These are phyloP conservation scores for Bolborhynchus lineola DNA, from an alignment of 2,113 vertebrate species.

Conservation along the genomic window DNA sequence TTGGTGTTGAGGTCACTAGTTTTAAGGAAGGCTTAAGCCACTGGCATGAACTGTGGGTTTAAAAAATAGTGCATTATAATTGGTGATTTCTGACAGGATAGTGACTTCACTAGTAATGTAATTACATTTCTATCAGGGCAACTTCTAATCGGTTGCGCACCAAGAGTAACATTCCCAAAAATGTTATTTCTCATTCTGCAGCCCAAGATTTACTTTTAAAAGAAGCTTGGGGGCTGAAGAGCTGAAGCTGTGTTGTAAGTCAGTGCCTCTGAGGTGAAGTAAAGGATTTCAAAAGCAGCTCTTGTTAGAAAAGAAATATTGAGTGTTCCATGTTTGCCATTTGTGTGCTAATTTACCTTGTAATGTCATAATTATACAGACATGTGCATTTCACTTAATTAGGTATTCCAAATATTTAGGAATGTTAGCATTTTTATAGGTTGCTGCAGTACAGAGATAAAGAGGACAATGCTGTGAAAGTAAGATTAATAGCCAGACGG, in stretches of 20 bases:
- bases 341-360: background rate
- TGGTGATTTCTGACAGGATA: background rate
- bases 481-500: conserved; percentile 26
- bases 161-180: background rate
- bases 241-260: background rate
- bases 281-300: background rate
- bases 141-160: background rate
- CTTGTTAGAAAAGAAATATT: background rate
- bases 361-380: background rate
- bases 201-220: background rate
- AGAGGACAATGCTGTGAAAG: conserved; percentile 61
- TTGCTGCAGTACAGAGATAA: conserved; percentile 67
- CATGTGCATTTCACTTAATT: background rate
- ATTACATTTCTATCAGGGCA: background rate
- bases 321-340: background rate
- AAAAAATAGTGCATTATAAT: background rate
- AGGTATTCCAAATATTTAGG: background rate
- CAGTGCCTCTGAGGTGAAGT: background rate
- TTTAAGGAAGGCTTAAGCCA: background rate
- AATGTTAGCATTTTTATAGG: conserved; percentile 15
- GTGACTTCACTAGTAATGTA: background rate
- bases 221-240: background rate
- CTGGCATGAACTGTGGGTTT: background rate
- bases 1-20: background rate
- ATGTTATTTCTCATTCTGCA: background rate